Percentiles rank a stretch among this genome's conserved stretches.
These are phyloP conservation scores for Pimephales promelas DNA, from an alignment of 2,113 vertebrate genomes.

Conservation along the genomic window DNA sequence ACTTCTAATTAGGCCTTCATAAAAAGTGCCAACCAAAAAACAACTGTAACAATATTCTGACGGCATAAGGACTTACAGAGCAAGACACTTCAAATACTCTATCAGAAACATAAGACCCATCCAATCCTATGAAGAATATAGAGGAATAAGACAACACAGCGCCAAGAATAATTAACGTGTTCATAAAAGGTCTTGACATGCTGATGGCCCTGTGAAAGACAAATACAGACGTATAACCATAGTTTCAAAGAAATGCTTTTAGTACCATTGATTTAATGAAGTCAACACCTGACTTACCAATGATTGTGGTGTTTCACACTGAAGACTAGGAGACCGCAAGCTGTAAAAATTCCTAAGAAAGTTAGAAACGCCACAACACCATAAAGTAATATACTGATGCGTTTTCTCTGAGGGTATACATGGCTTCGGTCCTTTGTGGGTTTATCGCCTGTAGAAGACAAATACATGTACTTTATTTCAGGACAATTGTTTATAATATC, in stretches of 20 bases:
- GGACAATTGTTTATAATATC: neutral
- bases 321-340: conserved; percentile 83
- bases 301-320: conserved; percentile 80
- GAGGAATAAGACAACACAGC: conserved; percentile 87
- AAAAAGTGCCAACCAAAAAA: neutral
- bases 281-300: conserved; percentile 76
- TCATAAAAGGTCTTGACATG: conserved; percentile 83
- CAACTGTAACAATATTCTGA: neutral
- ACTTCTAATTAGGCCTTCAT: neutral
- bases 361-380: conserved; percentile 81
- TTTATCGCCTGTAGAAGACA: conserved; percentile 74
- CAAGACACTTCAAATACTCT: conserved; percentile 84
- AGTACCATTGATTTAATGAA: neutral
- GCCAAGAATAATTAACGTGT: conserved; percentile 89
- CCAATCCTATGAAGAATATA: conserved; percentile 88
- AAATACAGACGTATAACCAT: conserved; percentile 8
- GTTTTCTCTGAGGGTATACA: conserved; percentile 77
- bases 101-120: conserved; percentile 83
- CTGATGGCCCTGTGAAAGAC: conserved; percentile 80
- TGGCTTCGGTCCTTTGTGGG: conserved; percentile 85
- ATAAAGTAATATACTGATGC: conserved; percentile 83
- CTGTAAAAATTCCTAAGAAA: conserved; percentile 82
- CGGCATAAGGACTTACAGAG: conserved; percentile 82
- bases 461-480: neutral
- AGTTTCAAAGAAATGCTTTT: neutral